Percentiles rank a stretch among this genome's conserved stretches.
phyloP scores from a whole-genome alignment of 2,888 invertebrate species.

The Zonitis immaculata region DNA sequence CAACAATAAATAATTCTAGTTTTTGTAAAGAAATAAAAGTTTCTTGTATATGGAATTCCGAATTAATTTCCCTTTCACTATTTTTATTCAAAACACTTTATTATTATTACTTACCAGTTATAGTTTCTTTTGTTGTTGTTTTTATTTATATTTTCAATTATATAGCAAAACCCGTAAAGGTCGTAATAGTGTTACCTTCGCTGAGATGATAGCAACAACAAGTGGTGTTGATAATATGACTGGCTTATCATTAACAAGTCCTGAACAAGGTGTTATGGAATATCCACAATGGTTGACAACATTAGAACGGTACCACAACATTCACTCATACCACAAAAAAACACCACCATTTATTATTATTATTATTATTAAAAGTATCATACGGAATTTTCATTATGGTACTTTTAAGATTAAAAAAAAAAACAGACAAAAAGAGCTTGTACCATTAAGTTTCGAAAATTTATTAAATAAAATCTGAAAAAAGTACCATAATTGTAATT shows the following conservation, averaged over 20 bases:
- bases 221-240: conserved; percentile 48
- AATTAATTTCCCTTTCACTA: no score
- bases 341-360: not conserved
- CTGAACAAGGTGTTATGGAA: conserved; percentile 54
- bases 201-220: conserved; percentile 38
- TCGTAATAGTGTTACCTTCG: conserved; percentile 47
- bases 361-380: not conserved
- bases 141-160: not conserved
- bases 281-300: conserved; percentile 56
- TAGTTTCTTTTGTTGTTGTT: not conserved
- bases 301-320: conserved; percentile 43
- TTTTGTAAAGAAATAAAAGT: no score
- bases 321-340: conserved; percentile 33
- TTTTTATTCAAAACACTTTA: not conserved
- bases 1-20: no score
- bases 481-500: not conserved
- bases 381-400: not conserved
- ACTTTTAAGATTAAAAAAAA: no score
- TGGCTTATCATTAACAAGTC: conserved; percentile 54
- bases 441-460: not conserved
- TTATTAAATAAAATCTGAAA: not conserved
- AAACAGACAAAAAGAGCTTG: not conserved
- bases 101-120: not conserved
- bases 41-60: no score
- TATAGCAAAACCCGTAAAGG: conserved; percentile 37